A percentile compares a stretch with the other conserved stretches of the same genome.
Conservation (phyloP, 2,888 invertebrate genomes). For the Koerneria pararmatus region DNA sequence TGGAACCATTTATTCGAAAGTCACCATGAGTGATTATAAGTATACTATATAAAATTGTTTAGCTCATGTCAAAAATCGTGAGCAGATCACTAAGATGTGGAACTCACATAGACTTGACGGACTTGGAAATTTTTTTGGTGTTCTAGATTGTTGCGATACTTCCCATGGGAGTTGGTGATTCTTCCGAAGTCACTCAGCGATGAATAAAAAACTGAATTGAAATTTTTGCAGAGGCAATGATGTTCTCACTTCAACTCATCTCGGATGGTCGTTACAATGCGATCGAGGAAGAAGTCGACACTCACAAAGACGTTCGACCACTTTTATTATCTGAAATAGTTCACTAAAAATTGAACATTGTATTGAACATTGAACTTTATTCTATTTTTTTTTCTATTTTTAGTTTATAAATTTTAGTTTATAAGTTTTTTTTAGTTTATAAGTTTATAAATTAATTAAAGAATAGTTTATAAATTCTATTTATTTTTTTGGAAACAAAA, state of each 20-base stretch:
- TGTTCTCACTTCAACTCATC: conserved; percentile 53
- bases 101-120: too few relatives aligned
- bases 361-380: not conserved
- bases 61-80: too few relatives aligned
- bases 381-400: conserved; percentile 3
- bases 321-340: conserved; percentile 21
- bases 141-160: too few relatives aligned
- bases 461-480: not conserved
- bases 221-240: conserved; percentile 51
- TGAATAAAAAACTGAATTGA: not conserved
- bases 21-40: too few relatives aligned
- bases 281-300: conserved; percentile 52
- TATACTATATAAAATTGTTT: too few relatives aligned
- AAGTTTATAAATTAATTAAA: not conserved
- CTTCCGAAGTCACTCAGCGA: too few relatives aligned
- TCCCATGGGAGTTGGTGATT: too few relatives aligned
- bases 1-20: too few relatives aligned
- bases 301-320: conserved; percentile 33
- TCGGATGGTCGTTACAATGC: conserved; percentile 53
- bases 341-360: not conserved
- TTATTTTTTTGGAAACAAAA: not conserved
- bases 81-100: too few relatives aligned
- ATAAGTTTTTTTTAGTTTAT: not conserved
- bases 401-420: conserved; percentile 16
- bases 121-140: too few relatives aligned